Evolutionary conservation across 2,797 vertebrate species (phyloP), one percentile per base, ranked within the genome.

Genomic region (Echiichthys vipera): DNA sequence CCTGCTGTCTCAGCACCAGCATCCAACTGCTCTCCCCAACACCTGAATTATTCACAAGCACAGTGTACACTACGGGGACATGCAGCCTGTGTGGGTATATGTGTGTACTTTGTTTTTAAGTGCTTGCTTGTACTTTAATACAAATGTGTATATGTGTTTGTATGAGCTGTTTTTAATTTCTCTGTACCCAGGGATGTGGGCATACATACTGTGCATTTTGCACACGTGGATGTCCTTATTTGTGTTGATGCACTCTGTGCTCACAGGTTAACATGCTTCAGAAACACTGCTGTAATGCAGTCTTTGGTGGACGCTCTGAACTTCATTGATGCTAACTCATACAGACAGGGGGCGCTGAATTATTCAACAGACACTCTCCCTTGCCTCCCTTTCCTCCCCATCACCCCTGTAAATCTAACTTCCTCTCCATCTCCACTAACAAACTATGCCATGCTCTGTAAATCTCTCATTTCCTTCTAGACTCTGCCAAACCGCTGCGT

Each of bases 271-370:
- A 84, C 71, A 66, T 53, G 63, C 74, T 69, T 80, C 51, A 73
- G 78, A 78, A 55, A 75, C 78, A 2, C 30, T 10, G 7, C 64
- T 69, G 67, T 79, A 72, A 62, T 78, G 86, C 83, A 74, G 90
- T 84, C 70, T 79, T 88, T 76, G 78, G 81, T 83, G 80, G 85
- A 88, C 64, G 84, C 83, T 79, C 59, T 83, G 75, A 87, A 89
- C 86, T 81, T 84, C 70, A 75, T 59, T 94, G 94, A 95, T 61
- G 90, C 80, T 94, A 93, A 95, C 89, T 85, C 87, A 85, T 65
- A 84, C 83, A 92, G 94, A 94, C 94, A 92, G 86, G 81, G 83
- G 78, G 74, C 61, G 32, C 83, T 95, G 91, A 95, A 95, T 95
- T 90, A 95, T 95, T 95, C 92, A 95, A 71, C 78, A 86, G 55